phyloP scores from a whole-genome alignment of 2,113 vertebrate species.

The Martes martes region DNA sequence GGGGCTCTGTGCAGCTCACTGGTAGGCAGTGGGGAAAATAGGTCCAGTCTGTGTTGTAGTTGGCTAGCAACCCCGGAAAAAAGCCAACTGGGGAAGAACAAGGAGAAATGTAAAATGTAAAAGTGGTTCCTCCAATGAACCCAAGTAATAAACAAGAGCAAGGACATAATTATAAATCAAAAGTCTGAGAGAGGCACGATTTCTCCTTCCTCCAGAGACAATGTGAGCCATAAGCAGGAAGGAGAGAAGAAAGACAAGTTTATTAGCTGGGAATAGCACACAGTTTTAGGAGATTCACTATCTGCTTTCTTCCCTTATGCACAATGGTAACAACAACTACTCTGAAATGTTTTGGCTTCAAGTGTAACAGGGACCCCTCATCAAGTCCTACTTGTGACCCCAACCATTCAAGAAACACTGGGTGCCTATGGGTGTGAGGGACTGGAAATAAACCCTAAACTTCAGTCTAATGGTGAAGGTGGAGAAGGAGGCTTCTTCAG shows the following conservation, averaged over 20 bases:
- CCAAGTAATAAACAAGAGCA: background rate
- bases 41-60: too few relatives aligned
- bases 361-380: background rate
- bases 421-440: background rate
- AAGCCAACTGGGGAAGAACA: too few relatives aligned
- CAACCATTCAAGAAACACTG: background rate
- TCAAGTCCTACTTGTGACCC: background rate
- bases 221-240: background rate
- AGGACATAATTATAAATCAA: background rate
- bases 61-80: too few relatives aligned
- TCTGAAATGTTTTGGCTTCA: background rate
- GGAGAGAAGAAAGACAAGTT: background rate
- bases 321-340: background rate
- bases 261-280: background rate
- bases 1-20: too few relatives aligned
- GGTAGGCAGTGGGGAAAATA: too few relatives aligned
- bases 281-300: background rate
- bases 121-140: background rate
- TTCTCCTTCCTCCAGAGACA: background rate
- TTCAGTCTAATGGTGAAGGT: background rate
- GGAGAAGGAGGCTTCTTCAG: background rate
- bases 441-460: background rate
- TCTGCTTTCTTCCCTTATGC: background rate
- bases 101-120: too few relatives aligned
- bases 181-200: background rate